Evolutionary conservation across 1,140 invertebrate species (phyloP).

Genomic region (Gryllus bimaculatus): DNA sequence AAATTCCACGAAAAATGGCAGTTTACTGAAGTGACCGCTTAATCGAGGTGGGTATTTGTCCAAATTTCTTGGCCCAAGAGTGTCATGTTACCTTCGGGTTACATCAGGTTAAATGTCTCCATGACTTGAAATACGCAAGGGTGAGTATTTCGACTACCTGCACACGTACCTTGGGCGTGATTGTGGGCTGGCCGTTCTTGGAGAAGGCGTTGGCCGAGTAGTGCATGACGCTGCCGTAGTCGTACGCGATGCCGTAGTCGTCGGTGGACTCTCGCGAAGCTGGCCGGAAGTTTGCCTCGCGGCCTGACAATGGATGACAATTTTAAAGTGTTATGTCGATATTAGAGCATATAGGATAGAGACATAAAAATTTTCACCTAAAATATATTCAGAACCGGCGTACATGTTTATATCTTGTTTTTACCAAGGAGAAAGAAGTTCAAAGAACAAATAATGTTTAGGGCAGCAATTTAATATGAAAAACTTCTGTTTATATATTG

Average conservation of each 20-base stretch:
- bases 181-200: conserved; percentile 28
- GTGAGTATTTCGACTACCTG: too few relatives aligned
- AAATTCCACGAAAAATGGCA: background rate
- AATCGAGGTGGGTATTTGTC: background rate
- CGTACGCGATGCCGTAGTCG: conserved; percentile 55
- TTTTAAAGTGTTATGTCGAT: too few relatives aligned
- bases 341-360: too few relatives aligned
- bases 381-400: too few relatives aligned
- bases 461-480: too few relatives aligned
- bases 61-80: background rate
- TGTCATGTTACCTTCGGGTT: background rate
- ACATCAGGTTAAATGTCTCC: background rate
- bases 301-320: conserved; percentile 32
- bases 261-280: conserved; percentile 41
- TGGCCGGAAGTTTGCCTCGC: conserved; percentile 60
- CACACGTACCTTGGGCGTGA: conserved; percentile 14
- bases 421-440: too few relatives aligned
- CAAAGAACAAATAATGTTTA: too few relatives aligned
- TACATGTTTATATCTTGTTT: too few relatives aligned
- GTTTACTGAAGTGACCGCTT: background rate
- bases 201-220: conserved; percentile 31
- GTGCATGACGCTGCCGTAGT: conserved; percentile 35
- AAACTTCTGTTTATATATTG: too few relatives aligned
- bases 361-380: too few relatives aligned
- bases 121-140: background rate